Evolutionary conservation across 2,113 vertebrate species (phyloP).

Genomic region (Peromyscus leucopus): DNA sequence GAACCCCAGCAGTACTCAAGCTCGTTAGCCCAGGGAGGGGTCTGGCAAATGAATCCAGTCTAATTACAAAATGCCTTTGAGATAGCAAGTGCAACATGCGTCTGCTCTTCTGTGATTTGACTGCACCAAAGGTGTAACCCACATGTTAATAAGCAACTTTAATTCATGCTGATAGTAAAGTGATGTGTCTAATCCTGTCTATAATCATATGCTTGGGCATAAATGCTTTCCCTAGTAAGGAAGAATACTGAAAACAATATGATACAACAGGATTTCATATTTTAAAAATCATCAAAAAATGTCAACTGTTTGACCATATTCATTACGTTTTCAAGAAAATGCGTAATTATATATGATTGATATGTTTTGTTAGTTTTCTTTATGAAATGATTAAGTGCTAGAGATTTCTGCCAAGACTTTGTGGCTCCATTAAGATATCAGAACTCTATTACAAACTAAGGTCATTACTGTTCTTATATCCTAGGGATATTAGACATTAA

Average conservation of each 20-base stretch:
- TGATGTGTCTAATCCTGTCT: background rate
- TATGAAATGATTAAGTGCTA: constrained; percentile 7
- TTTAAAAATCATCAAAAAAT: background rate
- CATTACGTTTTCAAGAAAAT: constrained; percentile 60
- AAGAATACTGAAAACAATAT: background rate
- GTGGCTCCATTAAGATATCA: background rate
- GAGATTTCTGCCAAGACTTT: constrained; percentile 41
- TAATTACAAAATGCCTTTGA: constrained; percentile 59
- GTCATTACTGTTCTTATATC: constrained; percentile 44
- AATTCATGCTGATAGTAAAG: background rate
- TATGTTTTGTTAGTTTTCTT: constrained; percentile 38
- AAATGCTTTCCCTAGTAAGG: background rate
- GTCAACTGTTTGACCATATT: background rate
- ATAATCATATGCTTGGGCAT: background rate
- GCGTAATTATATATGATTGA: constrained; percentile 71
- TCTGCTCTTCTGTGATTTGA: background rate
- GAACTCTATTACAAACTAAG: background rate
- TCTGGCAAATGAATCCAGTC: constrained; percentile 30
- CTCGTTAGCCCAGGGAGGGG: background rate
- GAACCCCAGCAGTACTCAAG: background rate
- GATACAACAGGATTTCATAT: background rate
- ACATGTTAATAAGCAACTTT: constrained; percentile 44
- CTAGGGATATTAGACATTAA: constrained; percentile 29
- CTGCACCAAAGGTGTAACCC: constrained; percentile 7
- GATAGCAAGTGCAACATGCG: background rate